Percentiles rank a stretch among this genome's conserved stretches.
Evolutionary conservation across 2,888 invertebrate species (phyloP).

Genomic region (Drosophila vallismaia): DNA sequence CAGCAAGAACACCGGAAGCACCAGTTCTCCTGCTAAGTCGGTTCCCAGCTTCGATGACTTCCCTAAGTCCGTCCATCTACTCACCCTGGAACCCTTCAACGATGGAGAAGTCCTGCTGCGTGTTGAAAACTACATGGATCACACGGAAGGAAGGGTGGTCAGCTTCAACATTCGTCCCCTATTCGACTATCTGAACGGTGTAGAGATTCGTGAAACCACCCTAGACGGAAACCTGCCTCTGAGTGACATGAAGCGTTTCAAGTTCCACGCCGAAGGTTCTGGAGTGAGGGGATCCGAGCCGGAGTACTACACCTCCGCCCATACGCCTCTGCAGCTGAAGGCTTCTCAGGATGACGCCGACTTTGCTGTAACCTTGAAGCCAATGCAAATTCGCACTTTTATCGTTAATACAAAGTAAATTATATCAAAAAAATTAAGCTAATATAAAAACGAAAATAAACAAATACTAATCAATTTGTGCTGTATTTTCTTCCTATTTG

Average conservation of each 20-base stretch:
- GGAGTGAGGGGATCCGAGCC: conserved; percentile 28
- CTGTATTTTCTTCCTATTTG: neutral
- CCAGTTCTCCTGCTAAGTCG: conserved; percentile 79
- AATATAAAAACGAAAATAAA: neutral
- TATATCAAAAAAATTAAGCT: too few species aligned
- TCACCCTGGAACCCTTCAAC: conserved; percentile 92
- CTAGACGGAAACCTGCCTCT: conserved; percentile 89
- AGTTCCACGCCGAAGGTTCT: conserved; percentile 74
- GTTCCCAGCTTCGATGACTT: conserved; percentile 82
- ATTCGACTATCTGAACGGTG: conserved; percentile 86
- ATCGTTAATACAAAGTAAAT: conserved; percentile 50
- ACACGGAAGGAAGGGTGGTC: conserved; percentile 84
- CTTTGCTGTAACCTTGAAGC: conserved; percentile 76
- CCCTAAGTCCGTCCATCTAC: conserved; percentile 89
- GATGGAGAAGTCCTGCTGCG: conserved; percentile 87
- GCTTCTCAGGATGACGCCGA: conserved; percentile 59
- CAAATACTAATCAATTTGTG: neutral
- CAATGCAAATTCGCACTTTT: conserved; percentile 83
- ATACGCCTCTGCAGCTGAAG: conserved; percentile 61
- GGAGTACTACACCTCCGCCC: conserved; percentile 68
- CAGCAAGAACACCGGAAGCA: conserved; percentile 83
- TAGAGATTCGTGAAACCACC: conserved; percentile 87
- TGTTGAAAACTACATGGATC: conserved; percentile 88
- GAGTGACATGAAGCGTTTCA: conserved; percentile 84
- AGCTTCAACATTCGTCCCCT: conserved; percentile 83